These are phyloP conservation scores for Lysandra coridon DNA, from an alignment of 2,888 invertebrate species.

Conservation along the genomic window DNA sequence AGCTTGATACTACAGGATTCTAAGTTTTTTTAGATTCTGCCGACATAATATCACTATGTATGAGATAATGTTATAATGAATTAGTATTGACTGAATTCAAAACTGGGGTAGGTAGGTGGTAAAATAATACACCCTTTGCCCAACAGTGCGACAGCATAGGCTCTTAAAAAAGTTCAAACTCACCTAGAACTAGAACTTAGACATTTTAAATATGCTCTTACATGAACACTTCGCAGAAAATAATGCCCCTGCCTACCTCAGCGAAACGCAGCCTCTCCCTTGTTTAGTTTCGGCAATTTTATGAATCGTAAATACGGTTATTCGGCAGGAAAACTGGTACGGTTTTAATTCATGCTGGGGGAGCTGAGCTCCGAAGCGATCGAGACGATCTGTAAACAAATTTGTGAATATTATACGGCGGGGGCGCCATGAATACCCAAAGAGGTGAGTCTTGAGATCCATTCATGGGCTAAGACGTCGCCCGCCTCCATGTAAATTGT, in stretches of 20 bases:
- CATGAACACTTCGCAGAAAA: background rate
- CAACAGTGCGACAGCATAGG: no score
- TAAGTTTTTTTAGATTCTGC: background rate
- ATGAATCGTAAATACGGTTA: constrained; percentile 20
- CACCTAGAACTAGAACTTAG: background rate
- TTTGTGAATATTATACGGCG: constrained; percentile 75
- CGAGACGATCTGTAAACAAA: constrained; percentile 67
- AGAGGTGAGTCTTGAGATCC: constrained; percentile 71
- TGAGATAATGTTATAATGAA: background rate
- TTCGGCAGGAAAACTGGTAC: constrained; percentile 25
- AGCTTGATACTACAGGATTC: background rate
- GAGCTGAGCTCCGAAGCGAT: background rate
- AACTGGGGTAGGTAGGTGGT: no score
- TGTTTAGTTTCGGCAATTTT: constrained; percentile 13
- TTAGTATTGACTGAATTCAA: background rate
- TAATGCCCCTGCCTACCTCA: background rate
- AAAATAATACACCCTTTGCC: no score
- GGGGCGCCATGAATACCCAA: constrained; percentile 64
- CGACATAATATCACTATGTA: background rate
- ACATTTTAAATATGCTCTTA: background rate
- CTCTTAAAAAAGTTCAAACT: background rate
- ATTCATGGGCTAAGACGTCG: constrained; percentile 69
- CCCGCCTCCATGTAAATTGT: constrained; percentile 52
- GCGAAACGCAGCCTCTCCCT: background rate
- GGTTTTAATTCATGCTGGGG: constrained; percentile 18